These are phyloP conservation scores for Calliscelio sp. DNA, from an alignment of 2,888 invertebrate species.

Conservation along the genomic window DNA sequence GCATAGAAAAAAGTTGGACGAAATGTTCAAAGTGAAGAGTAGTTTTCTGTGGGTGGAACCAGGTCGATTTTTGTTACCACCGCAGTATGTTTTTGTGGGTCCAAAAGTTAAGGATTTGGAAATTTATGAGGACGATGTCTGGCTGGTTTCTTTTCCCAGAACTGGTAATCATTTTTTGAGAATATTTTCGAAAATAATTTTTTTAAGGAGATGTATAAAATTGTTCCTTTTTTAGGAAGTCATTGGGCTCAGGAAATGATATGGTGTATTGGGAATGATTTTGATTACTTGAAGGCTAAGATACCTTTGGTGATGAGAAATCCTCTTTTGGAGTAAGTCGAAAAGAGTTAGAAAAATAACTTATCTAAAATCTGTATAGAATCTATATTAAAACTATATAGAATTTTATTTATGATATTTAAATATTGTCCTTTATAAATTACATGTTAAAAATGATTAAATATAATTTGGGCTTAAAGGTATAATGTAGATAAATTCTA, in stretches of 20 bases:
- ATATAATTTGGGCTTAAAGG: too few relatives aligned
- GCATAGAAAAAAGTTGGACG: constrained; percentile 88
- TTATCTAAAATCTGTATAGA: too few relatives aligned
- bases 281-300: constrained; percentile 87
- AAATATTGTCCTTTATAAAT: too few relatives aligned
- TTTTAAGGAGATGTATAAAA: neutral
- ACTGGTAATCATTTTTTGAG: constrained; percentile 90
- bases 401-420: too few relatives aligned
- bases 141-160: constrained; percentile 95
- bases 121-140: constrained; percentile 92
- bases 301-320: neutral
- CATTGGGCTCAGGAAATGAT: constrained; percentile 98
- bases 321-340: neutral
- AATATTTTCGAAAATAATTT: neutral
- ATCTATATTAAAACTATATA: too few relatives aligned
- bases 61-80: constrained; percentile 90
- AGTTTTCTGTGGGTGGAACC: constrained; percentile 92
- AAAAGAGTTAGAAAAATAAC: too few relatives aligned
- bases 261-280: constrained; percentile 94
- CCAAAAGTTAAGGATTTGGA: constrained; percentile 91
- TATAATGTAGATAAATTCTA: too few relatives aligned
- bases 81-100: constrained; percentile 89
- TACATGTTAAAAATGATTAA: too few relatives aligned
- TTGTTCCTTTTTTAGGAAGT: constrained; percentile 88
- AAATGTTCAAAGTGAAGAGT: constrained; percentile 89